Evolutionary conservation across 2,888 invertebrate genomes (phyloP).

Genomic region (Ichneumoninae sp.): DNA sequence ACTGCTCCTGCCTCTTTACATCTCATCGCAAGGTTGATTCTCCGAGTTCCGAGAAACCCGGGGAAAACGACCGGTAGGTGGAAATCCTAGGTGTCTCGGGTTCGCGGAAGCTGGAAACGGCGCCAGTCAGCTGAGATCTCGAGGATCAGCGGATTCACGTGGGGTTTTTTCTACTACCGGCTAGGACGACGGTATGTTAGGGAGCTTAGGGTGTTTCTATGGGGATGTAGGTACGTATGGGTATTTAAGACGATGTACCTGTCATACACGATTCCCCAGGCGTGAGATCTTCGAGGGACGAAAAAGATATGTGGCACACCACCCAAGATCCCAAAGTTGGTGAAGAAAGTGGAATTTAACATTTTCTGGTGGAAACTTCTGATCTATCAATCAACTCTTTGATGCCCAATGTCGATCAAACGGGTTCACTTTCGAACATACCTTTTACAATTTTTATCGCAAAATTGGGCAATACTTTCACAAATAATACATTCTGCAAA

Average conservation of each 20-base stretch:
- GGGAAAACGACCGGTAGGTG: conserved; percentile 43
- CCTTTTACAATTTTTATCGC: not conserved
- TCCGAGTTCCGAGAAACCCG: conserved; percentile 50
- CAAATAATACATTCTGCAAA: no score
- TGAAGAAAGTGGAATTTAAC: no score
- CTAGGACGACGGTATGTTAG: conserved; percentile 21
- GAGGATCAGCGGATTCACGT: conserved; percentile 27
- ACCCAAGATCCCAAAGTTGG: no score
- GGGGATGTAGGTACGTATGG: not conserved
- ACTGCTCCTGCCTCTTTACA: conserved; percentile 42
- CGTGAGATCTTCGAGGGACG: not conserved
- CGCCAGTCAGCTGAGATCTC: conserved; percentile 62
- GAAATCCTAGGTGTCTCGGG: not conserved
- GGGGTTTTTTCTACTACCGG: conserved; percentile 29
- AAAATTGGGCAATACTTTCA: not conserved
- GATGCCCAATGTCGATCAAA: not conserved
- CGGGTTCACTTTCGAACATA: not conserved
- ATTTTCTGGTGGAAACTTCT: no score
- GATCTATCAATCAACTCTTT: no score
- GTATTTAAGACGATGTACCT: not conserved
- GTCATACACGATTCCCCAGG: not conserved
- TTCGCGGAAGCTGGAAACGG: conserved; percentile 52
- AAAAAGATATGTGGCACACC: not conserved
- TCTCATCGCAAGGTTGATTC: conserved; percentile 26
- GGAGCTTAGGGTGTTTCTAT: not conserved